A percentile compares a stretch with the other conserved stretches of the same genome.
phyloP scores from a whole-genome alignment of 2,888 invertebrate species.

The Therioaphis trifolii region DNA sequence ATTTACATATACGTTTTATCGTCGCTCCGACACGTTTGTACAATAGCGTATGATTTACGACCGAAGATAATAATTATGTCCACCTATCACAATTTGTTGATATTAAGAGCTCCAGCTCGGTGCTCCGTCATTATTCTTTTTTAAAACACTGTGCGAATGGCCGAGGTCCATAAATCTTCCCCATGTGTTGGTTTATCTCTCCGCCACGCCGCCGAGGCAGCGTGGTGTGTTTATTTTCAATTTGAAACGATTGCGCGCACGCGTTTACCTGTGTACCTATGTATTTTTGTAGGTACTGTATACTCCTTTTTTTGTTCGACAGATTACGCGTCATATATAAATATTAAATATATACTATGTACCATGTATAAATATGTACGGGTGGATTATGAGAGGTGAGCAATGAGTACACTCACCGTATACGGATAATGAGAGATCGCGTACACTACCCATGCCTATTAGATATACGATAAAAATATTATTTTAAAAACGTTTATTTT shows the following conservation, averaged over 20 bases:
- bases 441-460: no score
- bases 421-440: no score
- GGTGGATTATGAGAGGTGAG: no score
- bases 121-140: slow-evolving; percentile 3
- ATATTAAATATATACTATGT: no score
- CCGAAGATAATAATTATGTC: slow-evolving; percentile 34
- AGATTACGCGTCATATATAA: background rate
- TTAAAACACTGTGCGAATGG: background rate
- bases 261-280: background rate
- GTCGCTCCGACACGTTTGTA: background rate
- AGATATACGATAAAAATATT: no score
- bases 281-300: background rate
- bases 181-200: slow-evolving; percentile 49
- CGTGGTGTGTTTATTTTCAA: slow-evolving; percentile 41
- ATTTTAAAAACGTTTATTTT: no score
- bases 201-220: background rate
- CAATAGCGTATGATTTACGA: slow-evolving; percentile 27
- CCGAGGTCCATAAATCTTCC: slow-evolving; percentile 45
- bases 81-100: slow-evolving; percentile 20
- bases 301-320: background rate
- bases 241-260: slow-evolving; percentile 21
- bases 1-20: slow-evolving; percentile 16
- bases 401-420: no score
- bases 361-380: no score
- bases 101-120: background rate